phyloP scores from a whole-genome alignment of 1,140 invertebrate species.

The Papilio aristodemus region DNA sequence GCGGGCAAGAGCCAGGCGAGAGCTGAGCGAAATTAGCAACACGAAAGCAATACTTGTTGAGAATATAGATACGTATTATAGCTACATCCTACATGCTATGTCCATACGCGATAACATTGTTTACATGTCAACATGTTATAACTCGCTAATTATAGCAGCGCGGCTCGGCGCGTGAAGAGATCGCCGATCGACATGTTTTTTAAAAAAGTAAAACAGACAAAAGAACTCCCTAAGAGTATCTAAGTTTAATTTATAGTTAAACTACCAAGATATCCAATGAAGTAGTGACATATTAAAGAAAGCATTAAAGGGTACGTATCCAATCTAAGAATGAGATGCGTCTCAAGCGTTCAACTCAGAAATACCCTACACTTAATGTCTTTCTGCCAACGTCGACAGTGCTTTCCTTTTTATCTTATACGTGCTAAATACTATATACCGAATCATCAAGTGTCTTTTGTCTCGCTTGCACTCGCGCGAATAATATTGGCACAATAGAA shows the following conservation, averaged over 20 bases:
- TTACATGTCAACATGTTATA: neutral
- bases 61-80: neutral
- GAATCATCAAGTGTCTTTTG: neutral
- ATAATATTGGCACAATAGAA: neutral
- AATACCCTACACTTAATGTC: neutral
- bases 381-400: neutral
- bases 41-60: neutral
- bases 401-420: neutral
- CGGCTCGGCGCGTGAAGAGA: constrained; percentile 4
- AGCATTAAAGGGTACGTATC: too few species aligned
- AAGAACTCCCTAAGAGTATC: neutral
- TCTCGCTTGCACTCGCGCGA: neutral
- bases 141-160: constrained; percentile 14
- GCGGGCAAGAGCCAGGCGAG: neutral
- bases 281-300: too few species aligned
- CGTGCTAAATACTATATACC: neutral
- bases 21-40: constrained; percentile 4
- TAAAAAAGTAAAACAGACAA: neutral
- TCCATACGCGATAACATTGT: constrained; percentile 1
- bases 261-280: too few species aligned
- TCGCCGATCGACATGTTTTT: neutral
- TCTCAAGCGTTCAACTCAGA: neutral
- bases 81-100: constrained; percentile 5
- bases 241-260: too few species aligned
- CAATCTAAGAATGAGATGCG: too few species aligned